These are phyloP conservation scores for Spinus pinus DNA, from an alignment of 2,797 vertebrate genomes.

Conservation along the genomic window DNA sequence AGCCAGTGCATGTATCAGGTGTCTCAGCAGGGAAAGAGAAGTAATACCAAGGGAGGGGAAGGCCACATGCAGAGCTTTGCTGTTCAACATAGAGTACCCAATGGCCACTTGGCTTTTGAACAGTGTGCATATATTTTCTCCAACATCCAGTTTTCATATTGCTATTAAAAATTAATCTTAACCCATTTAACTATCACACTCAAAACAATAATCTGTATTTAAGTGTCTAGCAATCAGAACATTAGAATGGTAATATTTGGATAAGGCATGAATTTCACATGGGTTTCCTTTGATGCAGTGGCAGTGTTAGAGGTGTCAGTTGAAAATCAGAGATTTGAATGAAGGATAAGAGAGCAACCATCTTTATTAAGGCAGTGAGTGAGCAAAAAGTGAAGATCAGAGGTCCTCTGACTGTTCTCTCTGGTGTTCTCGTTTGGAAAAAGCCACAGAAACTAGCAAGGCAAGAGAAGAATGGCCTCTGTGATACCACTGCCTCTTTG, in stretches of 20 bases:
- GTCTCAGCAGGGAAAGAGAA: not conserved
- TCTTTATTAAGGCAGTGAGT: not conserved
- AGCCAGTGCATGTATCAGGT: not conserved
- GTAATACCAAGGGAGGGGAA: not conserved
- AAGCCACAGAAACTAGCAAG: not conserved
- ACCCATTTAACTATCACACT: not conserved
- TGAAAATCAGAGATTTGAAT: not conserved
- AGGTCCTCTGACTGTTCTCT: not conserved
- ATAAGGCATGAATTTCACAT: not conserved
- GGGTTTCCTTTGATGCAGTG: not conserved
- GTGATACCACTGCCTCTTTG: not conserved
- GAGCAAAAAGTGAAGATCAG: not conserved
- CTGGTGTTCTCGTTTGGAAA: not conserved
- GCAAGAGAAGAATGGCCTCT: not conserved
- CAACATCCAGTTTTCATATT: not conserved
- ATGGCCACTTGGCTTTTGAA: not conserved
- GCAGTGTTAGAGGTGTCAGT: not conserved
- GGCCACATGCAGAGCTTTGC: rapidly evolving
- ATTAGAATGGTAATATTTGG: not conserved
- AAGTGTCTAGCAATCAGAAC: not conserved
- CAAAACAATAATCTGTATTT: not conserved
- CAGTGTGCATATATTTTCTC: rapidly evolving
- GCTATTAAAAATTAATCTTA: not conserved
- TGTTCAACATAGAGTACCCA: not conserved
- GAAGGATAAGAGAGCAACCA: not conserved